Evolutionary conservation across 2,888 invertebrate genomes (phyloP), one percentile per base, ranked within the genome.

Genomic region (Rhodophaea formosa): DNA sequence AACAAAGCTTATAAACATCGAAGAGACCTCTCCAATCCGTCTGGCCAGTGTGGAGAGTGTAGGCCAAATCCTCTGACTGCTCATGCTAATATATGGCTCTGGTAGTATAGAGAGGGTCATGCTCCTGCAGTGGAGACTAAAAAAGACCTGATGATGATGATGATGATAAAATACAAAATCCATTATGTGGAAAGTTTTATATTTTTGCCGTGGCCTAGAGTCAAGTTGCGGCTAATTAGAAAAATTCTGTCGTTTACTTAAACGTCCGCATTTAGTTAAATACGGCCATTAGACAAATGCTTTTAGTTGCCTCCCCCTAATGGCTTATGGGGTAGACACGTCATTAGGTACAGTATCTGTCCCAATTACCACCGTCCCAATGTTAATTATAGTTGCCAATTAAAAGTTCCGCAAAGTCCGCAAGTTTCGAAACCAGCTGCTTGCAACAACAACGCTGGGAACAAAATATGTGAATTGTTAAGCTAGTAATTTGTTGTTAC

Each of bases 201-300:
- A 23, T 23, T 39, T 39, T 39, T 1, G 39, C n/a, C 39, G n/a
- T 12, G 39, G 12, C 39, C 15, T 43, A 46, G 29, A 45, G 59
- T 44, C 43, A 56, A 53, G 57, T 52, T 30, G 52, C 17, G 51
- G 56, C 42, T 49, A 53, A 58, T 60, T 57, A 46, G 43, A 61
- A 60, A 64, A 62, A 61, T 60, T 56, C 47, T 55, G 53, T 29
- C 57, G 54, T 56, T 61, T 57, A 56, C 45, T 56, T 59, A 59
- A 64, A 64, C 56, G 64, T 59, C 43, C 54, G 44, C 64, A 64
- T 62, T 64, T 60, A 61, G 60, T 65, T 62, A 61, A 65, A 62
- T 61, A 60, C 59, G 47, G 61, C 58, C 61, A 65, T 65, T 62
- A 65, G 56, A 60, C 59, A 56, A 65, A 65, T 62, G 62, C 61